phyloP scores from a whole-genome alignment of 1,140 invertebrate species.

The Chrysomallon squamiferum region DNA sequence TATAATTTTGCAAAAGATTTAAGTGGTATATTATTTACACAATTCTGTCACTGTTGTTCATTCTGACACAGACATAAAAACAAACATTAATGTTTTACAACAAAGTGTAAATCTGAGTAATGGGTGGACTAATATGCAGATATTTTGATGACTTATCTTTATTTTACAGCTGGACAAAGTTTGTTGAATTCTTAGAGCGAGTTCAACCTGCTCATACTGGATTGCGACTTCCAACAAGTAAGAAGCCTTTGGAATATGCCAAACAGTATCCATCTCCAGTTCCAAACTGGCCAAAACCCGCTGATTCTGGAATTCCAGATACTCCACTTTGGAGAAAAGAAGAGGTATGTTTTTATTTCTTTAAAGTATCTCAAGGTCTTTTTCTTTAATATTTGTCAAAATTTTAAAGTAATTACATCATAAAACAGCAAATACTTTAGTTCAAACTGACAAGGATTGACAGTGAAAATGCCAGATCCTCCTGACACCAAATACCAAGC shows the following conservation, averaged over 20 bases:
- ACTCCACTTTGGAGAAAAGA: slow-evolving; percentile 7
- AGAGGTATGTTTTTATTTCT: background rate
- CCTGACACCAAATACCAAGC: background rate
- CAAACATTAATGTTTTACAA: too few species aligned
- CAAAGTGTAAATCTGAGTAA: too few species aligned
- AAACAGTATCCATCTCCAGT: slow-evolving; percentile 22
- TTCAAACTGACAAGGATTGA: background rate
- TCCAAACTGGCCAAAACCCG: slow-evolving; percentile 29
- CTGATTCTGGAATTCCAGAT: background rate
- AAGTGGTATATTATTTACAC: too few species aligned
- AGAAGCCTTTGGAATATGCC: slow-evolving; percentile 44
- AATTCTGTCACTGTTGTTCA: too few species aligned
- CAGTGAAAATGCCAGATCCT: background rate
- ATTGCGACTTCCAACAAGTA: slow-evolving; percentile 29
- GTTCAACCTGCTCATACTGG: slow-evolving; percentile 40
- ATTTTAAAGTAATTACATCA: background rate
- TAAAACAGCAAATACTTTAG: background rate
- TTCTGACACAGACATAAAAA: too few species aligned
- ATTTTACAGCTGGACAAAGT: slow-evolving; percentile 34
- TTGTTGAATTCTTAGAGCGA: slow-evolving; percentile 37
- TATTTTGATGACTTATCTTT: too few species aligned
- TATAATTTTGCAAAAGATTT: too few species aligned
- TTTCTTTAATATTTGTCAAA: background rate
- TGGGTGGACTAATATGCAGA: too few species aligned
- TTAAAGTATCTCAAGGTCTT: background rate